Evolutionary conservation across 1,140 invertebrate species (phyloP), one percentile per base, ranked within the genome.

Genomic region (Hycleus cichorii): DNA sequence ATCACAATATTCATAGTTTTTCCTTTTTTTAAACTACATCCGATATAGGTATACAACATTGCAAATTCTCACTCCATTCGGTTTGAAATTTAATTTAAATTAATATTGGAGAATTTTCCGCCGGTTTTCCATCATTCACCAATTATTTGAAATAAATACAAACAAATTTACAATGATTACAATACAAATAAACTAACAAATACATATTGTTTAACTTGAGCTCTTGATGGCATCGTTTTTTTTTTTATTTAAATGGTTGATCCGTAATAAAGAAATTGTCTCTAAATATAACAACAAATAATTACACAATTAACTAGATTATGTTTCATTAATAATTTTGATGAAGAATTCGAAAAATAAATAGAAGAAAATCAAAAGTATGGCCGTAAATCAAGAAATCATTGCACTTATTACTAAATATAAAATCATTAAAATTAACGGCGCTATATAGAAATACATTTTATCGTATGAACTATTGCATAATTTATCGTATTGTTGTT

Each of bases 331-430:
- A 47, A 73, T 70, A 52, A 73, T 69, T 63, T 72, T 72, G 32
- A 72, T 51, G 47, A 71, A 59, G 60, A 68, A 67, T 56, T 73
- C 67, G 45, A 71, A 57, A 63, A 69, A 70, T 50, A 67, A 72
- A 66, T 69, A 73, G 55, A 73, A 73, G 46, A 69, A 72, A 60
- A 72, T 59, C 27, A 73, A 65, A 57, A 73, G 53, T 25, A 72
- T 66, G 38, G 66, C 67, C 57, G 69, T 69, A 26, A 72, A 71
- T 74, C 72, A 74, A 57, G 72, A 73, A 64, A 73, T 69, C 65
- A 69, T 67, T 39, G 70, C 67, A 46, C 67, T 72, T 42, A 73
- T 58, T 52, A 73, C 53, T 38, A 74, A 49, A 65, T 74, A 74
- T 39, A 72, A 58, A 25, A 74, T 61, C 60, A 72, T 68, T 39